Evolutionary conservation across 92 coral and sea anemone genomes (phyloP).

Genomic region (Zoanthus gigantus): DNA sequence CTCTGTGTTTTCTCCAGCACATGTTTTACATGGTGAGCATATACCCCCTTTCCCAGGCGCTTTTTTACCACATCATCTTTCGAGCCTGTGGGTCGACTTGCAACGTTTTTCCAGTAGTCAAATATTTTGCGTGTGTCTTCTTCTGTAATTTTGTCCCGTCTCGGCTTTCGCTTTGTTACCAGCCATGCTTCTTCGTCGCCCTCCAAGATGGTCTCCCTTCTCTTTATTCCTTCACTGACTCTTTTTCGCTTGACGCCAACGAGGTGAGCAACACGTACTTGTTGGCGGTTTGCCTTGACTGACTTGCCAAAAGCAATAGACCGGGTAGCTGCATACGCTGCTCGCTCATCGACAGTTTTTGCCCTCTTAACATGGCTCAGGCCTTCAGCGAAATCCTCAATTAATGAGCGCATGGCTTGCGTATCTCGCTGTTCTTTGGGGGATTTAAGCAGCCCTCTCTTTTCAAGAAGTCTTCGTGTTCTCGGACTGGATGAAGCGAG

Average conservation of each 20-base stretch:
- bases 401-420: not conserved
- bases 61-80: not conserved
- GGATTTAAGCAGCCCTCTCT: not conserved
- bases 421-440: constrained; percentile 7
- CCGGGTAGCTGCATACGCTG: constrained; percentile 1
- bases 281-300: constrained; percentile 15
- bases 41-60: constrained; percentile 11
- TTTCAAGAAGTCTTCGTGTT: constrained; percentile 16
- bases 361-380: constrained; percentile 15
- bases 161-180: not conserved
- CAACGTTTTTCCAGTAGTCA: constrained; percentile 5
- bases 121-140: constrained; percentile 4
- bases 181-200: not conserved
- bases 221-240: constrained; percentile 3
- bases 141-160: not conserved
- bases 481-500: constrained; percentile 33
- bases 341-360: constrained; percentile 16
- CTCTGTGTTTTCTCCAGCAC: constrained; percentile 68
- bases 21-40: constrained; percentile 59
- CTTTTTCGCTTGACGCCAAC: constrained; percentile 9
- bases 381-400: constrained; percentile 6
- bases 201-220: not conserved
- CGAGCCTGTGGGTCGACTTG: constrained; percentile 24
- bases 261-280: constrained; percentile 3
- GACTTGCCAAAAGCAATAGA: constrained; percentile 33